Evolutionary conservation across 2,113 vertebrate genomes (phyloP).

Genomic region (Neogale vison): DNA sequence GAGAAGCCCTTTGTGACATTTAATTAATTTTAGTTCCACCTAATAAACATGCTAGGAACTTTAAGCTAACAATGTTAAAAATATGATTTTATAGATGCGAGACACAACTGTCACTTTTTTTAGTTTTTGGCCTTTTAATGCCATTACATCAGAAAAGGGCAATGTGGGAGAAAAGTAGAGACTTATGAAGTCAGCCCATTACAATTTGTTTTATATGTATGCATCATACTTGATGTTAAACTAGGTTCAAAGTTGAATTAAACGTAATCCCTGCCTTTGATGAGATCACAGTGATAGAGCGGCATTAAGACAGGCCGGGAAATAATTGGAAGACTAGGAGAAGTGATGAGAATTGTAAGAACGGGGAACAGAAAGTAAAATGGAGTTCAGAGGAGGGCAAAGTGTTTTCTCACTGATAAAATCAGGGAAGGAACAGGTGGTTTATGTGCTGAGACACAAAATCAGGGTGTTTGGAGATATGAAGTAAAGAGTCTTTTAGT

Average conservation of each 20-base stretch:
- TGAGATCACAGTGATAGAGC: slow-evolving; percentile 31
- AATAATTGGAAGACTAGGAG: neutral
- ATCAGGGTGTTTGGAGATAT: neutral
- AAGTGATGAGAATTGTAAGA: neutral
- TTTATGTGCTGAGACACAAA: neutral
- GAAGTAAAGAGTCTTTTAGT: neutral
- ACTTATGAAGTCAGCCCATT: slow-evolving; percentile 35
- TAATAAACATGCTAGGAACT: neutral
- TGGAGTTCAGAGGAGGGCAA: neutral
- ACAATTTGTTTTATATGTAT: slow-evolving; percentile 45
- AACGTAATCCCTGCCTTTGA: slow-evolving; percentile 38
- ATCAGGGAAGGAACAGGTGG: neutral
- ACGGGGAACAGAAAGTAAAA: neutral
- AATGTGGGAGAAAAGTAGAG: neutral
- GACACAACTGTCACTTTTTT: neutral
- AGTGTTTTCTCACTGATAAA: neutral
- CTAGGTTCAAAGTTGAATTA: slow-evolving; percentile 47
- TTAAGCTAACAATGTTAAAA: neutral
- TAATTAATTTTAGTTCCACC: neutral
- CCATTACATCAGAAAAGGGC: neutral
- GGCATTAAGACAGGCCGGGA: neutral
- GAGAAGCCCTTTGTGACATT: neutral
- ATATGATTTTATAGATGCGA: slow-evolving; percentile 1
- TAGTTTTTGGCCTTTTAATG: neutral
- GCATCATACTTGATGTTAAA: neutral